Conservation (phyloP, 2,888 invertebrate genomes). For the Gandaritis pyraliata region DNA sequence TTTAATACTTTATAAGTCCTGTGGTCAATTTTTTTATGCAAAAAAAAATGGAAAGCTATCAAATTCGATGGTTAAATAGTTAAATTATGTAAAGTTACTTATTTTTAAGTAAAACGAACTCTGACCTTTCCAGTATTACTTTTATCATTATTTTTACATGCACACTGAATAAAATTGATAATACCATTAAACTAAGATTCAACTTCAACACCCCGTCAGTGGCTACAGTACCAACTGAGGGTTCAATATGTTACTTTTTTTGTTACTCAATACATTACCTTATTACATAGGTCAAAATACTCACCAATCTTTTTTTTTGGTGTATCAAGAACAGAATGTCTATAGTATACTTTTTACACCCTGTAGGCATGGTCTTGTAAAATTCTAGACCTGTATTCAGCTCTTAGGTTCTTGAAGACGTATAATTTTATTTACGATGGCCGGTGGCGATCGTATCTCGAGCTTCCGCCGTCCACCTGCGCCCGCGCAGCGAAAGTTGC, state of each 20-base stretch:
- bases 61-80: slow-evolving; percentile 34
- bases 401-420: slow-evolving; percentile 45
- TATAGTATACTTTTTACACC: too few species aligned
- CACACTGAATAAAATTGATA: too few species aligned
- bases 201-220: not conserved
- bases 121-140: too few species aligned
- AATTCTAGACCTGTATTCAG: slow-evolving; percentile 35
- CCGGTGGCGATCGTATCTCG: slow-evolving; percentile 47
- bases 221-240: too few species aligned
- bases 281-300: too few species aligned
- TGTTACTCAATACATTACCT: too few species aligned
- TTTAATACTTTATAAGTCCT: slow-evolving; percentile 19
- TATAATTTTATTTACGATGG: slow-evolving; percentile 54
- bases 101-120: too few species aligned
- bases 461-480: slow-evolving; percentile 60
- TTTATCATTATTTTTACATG: too few species aligned
- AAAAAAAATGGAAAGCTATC: slow-evolving; percentile 42
- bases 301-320: too few species aligned
- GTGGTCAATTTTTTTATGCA: slow-evolving; percentile 26
- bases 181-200: too few species aligned
- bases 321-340: too few species aligned
- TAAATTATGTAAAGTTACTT: slow-evolving; percentile 5
- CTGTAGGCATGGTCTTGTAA: not conserved
- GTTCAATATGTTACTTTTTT: too few species aligned
- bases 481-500: slow-evolving; percentile 69